Base-by-base conservation (phyloP, 2,888 invertebrate species). In the Eremobia ochroleuca region DNA sequence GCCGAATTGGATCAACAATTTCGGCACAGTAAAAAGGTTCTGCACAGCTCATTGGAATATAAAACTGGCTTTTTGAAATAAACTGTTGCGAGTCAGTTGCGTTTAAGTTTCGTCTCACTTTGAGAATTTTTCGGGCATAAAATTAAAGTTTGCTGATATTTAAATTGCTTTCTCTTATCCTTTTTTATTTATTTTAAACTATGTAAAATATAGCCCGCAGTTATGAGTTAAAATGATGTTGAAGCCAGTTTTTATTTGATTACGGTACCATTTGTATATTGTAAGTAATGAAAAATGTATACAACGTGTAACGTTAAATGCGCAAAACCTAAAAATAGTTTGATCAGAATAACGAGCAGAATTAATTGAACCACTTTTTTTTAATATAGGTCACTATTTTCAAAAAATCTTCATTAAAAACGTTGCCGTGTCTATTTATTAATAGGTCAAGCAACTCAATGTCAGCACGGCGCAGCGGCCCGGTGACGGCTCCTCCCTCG, bases 1-100 rank as follows among this genome's bases (percentile, higher is more conserved):
- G 66, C 46, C 52, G 73, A 82, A 90, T 88, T 88, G 87, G 86
- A 90, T 89, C 87, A 87, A 85, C 81, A 82, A 88, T 89, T 88
- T 83, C 68, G 77, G 80, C 70, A 77, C 67, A 74, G 76, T 76
- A 83, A 86, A 87, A 81, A 80, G 85, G 82, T 85, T 83, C 82
- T 31, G 79, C 58, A 85, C 76, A 85, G 79, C 77, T 83, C 83
- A 83, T 81, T 83, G 84, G 76, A 75, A 86, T 86, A 81, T 82
- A 71, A 83, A 83, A 85, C 83, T 79, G 80, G n/a, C 74, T 73
- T 79, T 79, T 83, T 74, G 82, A 62, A 46, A 84, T 77, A 70
- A 80, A 77, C 73, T 83, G 73, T 72, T 85, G 37, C 67, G 34
- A 66, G 55, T 71, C 61, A 43, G 76, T 83, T 67, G 69, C 66